These are phyloP conservation scores for Rhyacichthys aspro DNA, from an alignment of 2,797 vertebrate genomes.

Conservation along the genomic window DNA sequence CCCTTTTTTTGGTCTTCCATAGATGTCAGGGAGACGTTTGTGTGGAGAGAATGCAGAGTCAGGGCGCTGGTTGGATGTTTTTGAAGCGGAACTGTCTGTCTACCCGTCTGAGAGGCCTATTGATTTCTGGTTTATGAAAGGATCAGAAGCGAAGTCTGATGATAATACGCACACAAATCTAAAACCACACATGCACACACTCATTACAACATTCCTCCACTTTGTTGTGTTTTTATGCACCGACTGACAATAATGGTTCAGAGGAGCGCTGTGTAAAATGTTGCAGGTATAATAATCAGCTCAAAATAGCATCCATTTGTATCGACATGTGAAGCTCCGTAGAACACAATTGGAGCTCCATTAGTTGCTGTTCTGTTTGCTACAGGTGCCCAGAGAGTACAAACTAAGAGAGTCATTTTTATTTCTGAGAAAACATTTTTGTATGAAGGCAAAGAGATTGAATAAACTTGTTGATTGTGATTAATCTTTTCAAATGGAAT, in stretches of 20 bases:
- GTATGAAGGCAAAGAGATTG: no score
- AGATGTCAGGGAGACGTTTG: slow-evolving; percentile 52
- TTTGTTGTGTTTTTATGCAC: background rate
- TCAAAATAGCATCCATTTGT: no score
- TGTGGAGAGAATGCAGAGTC: slow-evolving; percentile 66
- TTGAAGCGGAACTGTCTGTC: slow-evolving; percentile 68
- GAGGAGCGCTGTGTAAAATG: background rate
- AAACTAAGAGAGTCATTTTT: no score
- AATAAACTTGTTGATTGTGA: no score
- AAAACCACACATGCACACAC: background rate
- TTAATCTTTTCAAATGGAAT: no score
- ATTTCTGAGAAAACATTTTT: no score
- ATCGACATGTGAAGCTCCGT: no score
- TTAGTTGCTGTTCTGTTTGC: no score
- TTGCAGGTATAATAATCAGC: background rate
- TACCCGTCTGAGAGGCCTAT: slow-evolving; percentile 62
- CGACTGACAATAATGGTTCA: background rate
- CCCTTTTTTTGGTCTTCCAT: slow-evolving; percentile 32
- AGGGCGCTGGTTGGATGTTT: slow-evolving; percentile 62
- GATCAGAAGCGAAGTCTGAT: slow-evolving; percentile 59
- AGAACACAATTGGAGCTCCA: no score
- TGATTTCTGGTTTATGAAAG: slow-evolving; percentile 66
- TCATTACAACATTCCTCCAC: background rate
- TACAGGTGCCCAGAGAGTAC: no score
- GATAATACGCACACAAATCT: slow-evolving; percentile 12